A percentile compares a stretch with the other conserved stretches of the same genome.
Evolutionary conservation across 2,888 invertebrate genomes (phyloP).

Genomic region (Leptodirus hochenwartii): DNA sequence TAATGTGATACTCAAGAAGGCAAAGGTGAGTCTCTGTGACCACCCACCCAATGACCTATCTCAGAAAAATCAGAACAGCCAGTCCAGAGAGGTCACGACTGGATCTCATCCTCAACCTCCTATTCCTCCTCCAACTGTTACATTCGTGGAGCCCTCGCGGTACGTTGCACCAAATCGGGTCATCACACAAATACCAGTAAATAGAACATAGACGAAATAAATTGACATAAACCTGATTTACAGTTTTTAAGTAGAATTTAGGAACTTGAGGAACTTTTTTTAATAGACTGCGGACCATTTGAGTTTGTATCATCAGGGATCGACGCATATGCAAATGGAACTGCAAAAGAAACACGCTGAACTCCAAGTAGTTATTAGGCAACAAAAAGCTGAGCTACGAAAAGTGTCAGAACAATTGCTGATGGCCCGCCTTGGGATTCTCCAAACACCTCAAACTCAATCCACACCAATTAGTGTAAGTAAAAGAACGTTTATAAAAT

Average conservation of each 20-base stretch:
- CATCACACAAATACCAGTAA: slow-evolving; percentile 24
- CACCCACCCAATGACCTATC: no score
- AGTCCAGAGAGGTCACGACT: no score
- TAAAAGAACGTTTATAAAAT: slow-evolving; percentile 1
- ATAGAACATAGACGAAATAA: slow-evolving; percentile 6
- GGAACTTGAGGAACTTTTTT: no score
- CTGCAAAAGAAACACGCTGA: slow-evolving; percentile 70
- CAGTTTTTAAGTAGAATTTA: slow-evolving; percentile 20
- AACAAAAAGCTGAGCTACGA: slow-evolving; percentile 72
- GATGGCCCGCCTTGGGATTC: slow-evolving; percentile 59
- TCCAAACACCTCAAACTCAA: slow-evolving; percentile 20
- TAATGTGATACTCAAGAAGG: no score
- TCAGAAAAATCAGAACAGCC: no score
- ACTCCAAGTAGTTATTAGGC: slow-evolving; percentile 63
- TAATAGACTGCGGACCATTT: no score
- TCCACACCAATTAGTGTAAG: slow-evolving; percentile 9
- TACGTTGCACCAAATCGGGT: slow-evolving; percentile 37
- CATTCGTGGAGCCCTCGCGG: slow-evolving; percentile 31
- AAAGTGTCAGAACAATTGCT: slow-evolving; percentile 74
- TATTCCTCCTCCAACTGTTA: slow-evolving; percentile 9
- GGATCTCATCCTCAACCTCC: neutral
- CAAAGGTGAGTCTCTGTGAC: no score
- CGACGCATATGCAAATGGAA: slow-evolving; percentile 59
- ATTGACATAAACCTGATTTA: slow-evolving; percentile 2
- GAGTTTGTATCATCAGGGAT: no score